These are phyloP conservation scores for Acanthurus lineatus DNA, from an alignment of 2,797 vertebrate genomes.

Conservation along the genomic window DNA sequence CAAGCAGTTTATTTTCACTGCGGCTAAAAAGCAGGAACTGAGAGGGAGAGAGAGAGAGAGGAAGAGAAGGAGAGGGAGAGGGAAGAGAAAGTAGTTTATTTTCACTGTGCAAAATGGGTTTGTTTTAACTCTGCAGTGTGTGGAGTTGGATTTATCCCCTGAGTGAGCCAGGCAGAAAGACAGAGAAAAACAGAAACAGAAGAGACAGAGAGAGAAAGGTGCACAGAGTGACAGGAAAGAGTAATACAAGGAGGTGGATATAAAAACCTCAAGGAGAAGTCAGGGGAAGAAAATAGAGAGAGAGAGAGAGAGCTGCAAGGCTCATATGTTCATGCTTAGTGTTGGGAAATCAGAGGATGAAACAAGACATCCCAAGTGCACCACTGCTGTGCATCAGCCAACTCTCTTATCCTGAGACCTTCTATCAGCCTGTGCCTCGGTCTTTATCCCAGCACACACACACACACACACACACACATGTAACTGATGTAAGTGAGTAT, in stretches of 20 bases:
- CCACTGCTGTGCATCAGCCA: conserved; percentile 33
- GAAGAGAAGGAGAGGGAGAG: conserved; percentile 15
- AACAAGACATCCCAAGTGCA: conserved; percentile 60
- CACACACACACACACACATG: conserved; percentile 24
- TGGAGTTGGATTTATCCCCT: conserved; percentile 67
- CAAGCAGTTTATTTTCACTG: conserved; percentile 77
- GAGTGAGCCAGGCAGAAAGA: conserved; percentile 53
- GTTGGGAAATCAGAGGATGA: conserved; percentile 71
- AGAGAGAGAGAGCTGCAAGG: conserved; percentile 4
- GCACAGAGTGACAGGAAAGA: conserved; percentile 57
- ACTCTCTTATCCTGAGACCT: conserved; percentile 10
- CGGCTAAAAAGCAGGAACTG: conserved; percentile 62
- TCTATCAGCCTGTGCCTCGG: conserved; percentile 32
- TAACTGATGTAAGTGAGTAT: conserved; percentile 36
- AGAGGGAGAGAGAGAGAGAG: conserved; percentile 30
- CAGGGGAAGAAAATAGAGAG: conserved; percentile 9
- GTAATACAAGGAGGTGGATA: conserved; percentile 66
- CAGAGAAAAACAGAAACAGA: conserved; percentile 40
- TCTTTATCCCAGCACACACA: conserved; percentile 1
- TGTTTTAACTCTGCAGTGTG: conserved; percentile 78
- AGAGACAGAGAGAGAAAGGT: conserved; percentile 45
- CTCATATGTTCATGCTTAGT: conserved; percentile 72
- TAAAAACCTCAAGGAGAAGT: conserved; percentile 51
- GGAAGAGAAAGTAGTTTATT: conserved; percentile 75
- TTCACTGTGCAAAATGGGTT: conserved; percentile 76